Evolutionary conservation across 2,797 vertebrate species (phyloP), one percentile per base, ranked within the genome.

Genomic region (Eremophila alpestris): DNA sequence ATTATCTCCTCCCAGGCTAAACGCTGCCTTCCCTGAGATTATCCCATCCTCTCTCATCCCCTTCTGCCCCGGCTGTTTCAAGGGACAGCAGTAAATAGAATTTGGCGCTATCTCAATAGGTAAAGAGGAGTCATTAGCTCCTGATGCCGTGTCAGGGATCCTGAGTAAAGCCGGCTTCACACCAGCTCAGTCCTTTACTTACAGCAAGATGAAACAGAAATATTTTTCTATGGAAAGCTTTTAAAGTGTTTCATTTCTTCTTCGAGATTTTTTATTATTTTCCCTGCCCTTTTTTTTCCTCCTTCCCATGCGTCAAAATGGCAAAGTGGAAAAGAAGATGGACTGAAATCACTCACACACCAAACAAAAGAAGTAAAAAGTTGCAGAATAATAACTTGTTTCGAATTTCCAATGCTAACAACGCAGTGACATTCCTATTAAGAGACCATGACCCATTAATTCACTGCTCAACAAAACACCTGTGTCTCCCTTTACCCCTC

Each of bases 1-100:
- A 91, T 93, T 83, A 87, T 94, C 96, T 95, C 46, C 58, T 38
- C n/a, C 46, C 79, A 86, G 92, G 71, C 87, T 89, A 65, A 93
- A 87, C 16, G 68, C 75, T 87, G 86, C 46, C 69, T 94, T 94
- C 91, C 71, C 16, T 26, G 84, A 92, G 93, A 95, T 95, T 93
- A 96, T 87, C 89, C 95, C 36, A 3, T 65, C 69, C 89, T 77
- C 78, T 87, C 84, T 85, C 68, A n/a, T 51, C 88, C 70, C 60
- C 75, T 60, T 24, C 86, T 89, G 89, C 71, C 68, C 92, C 16
- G 16, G 75, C 82, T 86, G 75, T n/a, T 87, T 65, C 10, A 36
- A 36, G 63, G 76, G 69, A 89, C 82, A 77, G 65, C 4, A 56
- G 46, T 34, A 95, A 95, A 96, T 83, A 89, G 82, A 78, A 77